phyloP scores from a whole-genome alignment of 2,888 invertebrate species.

The Diaphora mendica region DNA sequence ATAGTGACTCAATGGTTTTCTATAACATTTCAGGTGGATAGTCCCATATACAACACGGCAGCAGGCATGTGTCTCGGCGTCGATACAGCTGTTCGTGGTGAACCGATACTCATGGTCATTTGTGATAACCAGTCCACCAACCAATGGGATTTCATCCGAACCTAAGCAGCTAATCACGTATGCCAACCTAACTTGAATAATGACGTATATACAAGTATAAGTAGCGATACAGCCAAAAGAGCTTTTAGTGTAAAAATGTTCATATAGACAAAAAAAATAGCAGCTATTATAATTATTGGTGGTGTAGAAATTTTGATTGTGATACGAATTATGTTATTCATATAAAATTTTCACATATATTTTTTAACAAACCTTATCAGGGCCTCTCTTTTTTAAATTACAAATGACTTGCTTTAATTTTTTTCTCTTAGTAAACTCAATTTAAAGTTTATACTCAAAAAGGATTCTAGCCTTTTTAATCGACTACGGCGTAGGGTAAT shows the following conservation, averaged over 20 bases:
- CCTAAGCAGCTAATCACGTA: conserved; percentile 48
- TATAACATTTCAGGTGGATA: conserved; percentile 82
- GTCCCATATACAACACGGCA: conserved; percentile 94
- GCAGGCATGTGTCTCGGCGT: conserved; percentile 93
- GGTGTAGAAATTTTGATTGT: neutral
- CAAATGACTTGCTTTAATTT: neutral
- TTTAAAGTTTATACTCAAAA: too few species aligned
- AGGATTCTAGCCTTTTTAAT: too few species aligned
- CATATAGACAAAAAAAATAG: neutral
- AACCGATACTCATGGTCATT: conserved; percentile 77
- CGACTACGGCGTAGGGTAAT: too few species aligned
- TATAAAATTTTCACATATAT: neutral
- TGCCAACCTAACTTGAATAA: neutral
- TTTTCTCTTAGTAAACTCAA: too few species aligned
- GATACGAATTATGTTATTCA: neutral
- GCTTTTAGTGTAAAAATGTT: conserved; percentile 11
- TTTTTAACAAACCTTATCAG: neutral
- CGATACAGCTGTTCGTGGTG: conserved; percentile 68
- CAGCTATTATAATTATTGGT: neutral
- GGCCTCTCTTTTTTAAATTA: neutral
- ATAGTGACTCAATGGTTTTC: neutral
- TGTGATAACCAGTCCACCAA: conserved; percentile 76
- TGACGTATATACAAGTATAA: conserved; percentile 5
- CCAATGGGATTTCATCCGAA: conserved; percentile 81
- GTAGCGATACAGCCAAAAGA: conserved; percentile 7